phyloP scores from a whole-genome alignment of 1,140 invertebrate genomes.

The Ips typographus region DNA sequence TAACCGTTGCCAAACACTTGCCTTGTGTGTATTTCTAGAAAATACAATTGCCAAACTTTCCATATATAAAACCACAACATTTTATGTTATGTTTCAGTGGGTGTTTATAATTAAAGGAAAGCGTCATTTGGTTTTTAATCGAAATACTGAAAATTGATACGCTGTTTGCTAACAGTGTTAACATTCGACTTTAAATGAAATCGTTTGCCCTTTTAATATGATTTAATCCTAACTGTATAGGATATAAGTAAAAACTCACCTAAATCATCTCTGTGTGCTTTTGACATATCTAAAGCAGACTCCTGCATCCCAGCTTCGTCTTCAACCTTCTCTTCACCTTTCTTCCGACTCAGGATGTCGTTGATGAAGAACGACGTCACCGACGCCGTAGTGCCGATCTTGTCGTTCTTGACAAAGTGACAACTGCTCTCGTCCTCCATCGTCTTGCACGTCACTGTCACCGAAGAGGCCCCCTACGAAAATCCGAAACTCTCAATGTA shows the following conservation, averaged over 20 bases:
- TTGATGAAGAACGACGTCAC: conserved; percentile 75
- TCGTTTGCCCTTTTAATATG: too few species aligned
- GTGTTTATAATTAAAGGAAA: too few species aligned
- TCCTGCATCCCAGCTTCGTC: conserved; percentile 45
- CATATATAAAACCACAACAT: too few species aligned
- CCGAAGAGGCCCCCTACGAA: conserved; percentile 2
- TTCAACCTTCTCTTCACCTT: conserved; percentile 42
- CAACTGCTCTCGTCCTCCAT: conserved; percentile 39
- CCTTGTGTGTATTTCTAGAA: too few species aligned
- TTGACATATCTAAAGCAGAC: conserved; percentile 53
- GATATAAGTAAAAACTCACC: conserved; percentile 13
- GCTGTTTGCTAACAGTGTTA: too few species aligned
- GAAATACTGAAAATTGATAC: too few species aligned
- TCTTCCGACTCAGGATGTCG: conserved; percentile 66
- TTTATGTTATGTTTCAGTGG: too few species aligned
- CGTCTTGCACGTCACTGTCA: background rate
- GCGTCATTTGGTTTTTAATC: too few species aligned
- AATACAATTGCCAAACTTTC: too few species aligned
- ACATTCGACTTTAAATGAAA: too few species aligned
- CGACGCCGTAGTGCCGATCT: conserved; percentile 45
- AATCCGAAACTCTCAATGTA: conserved; percentile 10
- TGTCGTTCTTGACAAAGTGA: conserved; percentile 30
- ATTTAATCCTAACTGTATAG: background rate
- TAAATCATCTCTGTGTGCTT: conserved; percentile 34
- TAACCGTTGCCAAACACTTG: too few species aligned